Base-by-base conservation (phyloP, 1,140 invertebrate species). In the Papilio glaucus region DNA sequence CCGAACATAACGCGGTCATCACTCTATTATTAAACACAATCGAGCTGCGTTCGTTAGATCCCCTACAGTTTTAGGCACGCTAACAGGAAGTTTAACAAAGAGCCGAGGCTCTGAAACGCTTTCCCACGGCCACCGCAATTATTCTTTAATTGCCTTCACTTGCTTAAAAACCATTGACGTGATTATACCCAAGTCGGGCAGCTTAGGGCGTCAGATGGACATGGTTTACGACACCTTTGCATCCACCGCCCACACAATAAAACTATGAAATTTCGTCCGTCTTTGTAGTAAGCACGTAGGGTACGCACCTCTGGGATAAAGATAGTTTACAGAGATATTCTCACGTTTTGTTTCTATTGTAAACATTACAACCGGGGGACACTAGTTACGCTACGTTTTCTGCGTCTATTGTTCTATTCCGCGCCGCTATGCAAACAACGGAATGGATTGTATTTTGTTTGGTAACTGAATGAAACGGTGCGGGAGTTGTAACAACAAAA, bases 271-370 rank as follows among this genome's bases (percentile, higher is more conserved):
- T 73, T 83, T 80, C 73, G 80, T 76, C 77, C 79, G 86, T 83
- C 81, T 82, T 91, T 90, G 87, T 86, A 76, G 79, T 71, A 73
- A 78, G 83, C 89, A 91, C 89, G 90, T 91, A 92, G 84, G 76
- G 74, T 75, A 83, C 77, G 72, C 73, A 78, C 79, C 77, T 79
- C 69, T 73, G 75, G 86, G 85, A 85, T 87, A 83, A 85, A 85
- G 85, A 86, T 88, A 77, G 79, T 86, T 85, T 86, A 82, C 79
- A 86, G 82, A 83, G 82, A 89, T 79, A 88, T 91, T 92, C 90
- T 91, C 90, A 92, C 90, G 89, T 90, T 86, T 84, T 78, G 80
- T 84, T 79, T 83, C 85, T 80, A 88, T 90, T 89, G 90, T 92
- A 89, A 89, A 90, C 82, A 84, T 77, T 78, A 85, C 82, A 77